Percentiles rank a stretch among this genome's conserved stretches.
phyloP scores from a whole-genome alignment of 2,888 invertebrate genomes.

The Saturnia pavonia region DNA sequence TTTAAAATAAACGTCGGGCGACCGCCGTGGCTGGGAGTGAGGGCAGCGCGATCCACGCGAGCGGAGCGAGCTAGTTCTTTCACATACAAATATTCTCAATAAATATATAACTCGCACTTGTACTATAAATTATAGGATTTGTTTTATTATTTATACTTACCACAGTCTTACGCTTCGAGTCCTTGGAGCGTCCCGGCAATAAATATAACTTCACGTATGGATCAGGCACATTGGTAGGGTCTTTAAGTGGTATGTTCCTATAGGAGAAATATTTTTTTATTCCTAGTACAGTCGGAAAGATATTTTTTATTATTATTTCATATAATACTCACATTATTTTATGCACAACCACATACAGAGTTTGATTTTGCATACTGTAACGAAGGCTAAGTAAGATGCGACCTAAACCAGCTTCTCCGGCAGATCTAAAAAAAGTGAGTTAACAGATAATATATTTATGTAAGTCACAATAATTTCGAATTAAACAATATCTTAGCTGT shows the following conservation, averaged over 20 bases:
- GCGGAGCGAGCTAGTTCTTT: too few species aligned
- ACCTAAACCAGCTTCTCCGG: conserved; percentile 89
- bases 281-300: not conserved
- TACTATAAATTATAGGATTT: not conserved
- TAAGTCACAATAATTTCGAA: not conserved
- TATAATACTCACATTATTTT: conserved; percentile 89
- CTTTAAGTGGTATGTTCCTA: conserved; percentile 90
- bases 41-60: too few species aligned
- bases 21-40: too few species aligned
- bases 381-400: conserved; percentile 92
- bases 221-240: conserved; percentile 92
- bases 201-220: conserved; percentile 95
- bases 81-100: too few species aligned
- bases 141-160: conserved; percentile 75
- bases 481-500: not conserved
- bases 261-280: conserved; percentile 16
- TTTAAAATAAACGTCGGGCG: too few species aligned
- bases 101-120: too few species aligned
- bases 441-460: not conserved
- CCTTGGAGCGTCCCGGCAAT: conserved; percentile 91
- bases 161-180: conserved; percentile 92
- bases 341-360: conserved; percentile 91
- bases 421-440: conserved; percentile 66
- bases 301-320: not conserved
- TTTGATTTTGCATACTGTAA: conserved; percentile 92